Evolutionary conservation across 2,797 vertebrate species (phyloP).

Genomic region (Manis crassicaudata): DNA sequence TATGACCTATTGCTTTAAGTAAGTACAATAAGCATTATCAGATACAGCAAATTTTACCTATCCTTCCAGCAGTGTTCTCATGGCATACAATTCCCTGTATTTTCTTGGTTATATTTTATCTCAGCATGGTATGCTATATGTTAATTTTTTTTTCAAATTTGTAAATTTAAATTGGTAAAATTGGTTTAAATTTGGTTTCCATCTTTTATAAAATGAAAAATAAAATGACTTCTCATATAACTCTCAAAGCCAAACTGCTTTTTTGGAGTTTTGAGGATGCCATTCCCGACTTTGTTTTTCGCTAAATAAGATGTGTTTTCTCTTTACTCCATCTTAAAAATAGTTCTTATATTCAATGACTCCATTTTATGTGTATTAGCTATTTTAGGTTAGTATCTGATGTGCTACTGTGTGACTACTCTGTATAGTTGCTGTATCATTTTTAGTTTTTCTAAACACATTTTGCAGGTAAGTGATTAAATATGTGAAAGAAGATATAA

Average conservation of each 20-base stretch:
- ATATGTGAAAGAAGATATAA: not conserved
- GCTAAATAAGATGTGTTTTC: not conserved
- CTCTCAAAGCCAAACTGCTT: not conserved
- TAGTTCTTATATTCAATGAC: not conserved
- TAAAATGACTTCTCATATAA: not conserved
- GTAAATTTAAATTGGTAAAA: too few relatives aligned
- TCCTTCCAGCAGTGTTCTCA: not conserved
- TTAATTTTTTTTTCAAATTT: not conserved
- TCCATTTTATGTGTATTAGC: not conserved
- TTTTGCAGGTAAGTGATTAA: not conserved
- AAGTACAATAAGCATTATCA: not conserved
- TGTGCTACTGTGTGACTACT: not conserved
- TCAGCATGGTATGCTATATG: not conserved
- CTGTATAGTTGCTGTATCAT: not conserved
- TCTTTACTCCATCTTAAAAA: not conserved
- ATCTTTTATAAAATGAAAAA: not conserved
- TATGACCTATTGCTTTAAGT: not conserved
- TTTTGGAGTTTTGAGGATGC: not conserved
- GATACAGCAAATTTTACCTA: not conserved
- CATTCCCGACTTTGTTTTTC: not conserved
- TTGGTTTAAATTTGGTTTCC: not conserved
- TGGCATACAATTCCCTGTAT: not conserved
- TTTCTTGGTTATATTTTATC: not conserved
- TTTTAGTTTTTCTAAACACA: not conserved
- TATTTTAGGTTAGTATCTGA: not conserved